Evolutionary conservation across 2,797 vertebrate species (phyloP).

Genomic region (Danio choprae): DNA sequence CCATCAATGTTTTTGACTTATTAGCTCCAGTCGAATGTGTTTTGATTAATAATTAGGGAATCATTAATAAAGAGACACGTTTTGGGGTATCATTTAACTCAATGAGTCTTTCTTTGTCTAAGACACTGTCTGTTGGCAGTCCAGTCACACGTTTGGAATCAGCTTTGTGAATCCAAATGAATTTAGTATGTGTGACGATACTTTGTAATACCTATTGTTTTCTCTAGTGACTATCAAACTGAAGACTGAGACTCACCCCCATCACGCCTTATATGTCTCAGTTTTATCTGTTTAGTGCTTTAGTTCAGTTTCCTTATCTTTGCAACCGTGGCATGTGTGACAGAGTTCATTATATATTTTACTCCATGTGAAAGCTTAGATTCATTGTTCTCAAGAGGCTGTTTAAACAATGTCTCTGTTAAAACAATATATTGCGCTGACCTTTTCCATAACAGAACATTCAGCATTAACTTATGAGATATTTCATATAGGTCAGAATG

Average conservation of each 20-base stretch:
- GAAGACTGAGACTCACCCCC: neutral
- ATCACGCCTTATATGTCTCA: neutral
- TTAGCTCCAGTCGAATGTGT: neutral
- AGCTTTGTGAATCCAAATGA: conserved; percentile 3
- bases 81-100: neutral
- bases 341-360: conserved; percentile 14
- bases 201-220: neutral
- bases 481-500: conserved; percentile 33
- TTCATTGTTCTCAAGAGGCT: conserved; percentile 27
- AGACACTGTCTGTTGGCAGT: neutral
- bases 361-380: conserved; percentile 1
- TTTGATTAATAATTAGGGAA: neutral
- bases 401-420: conserved; percentile 25
- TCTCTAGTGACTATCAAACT: neutral
- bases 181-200: neutral
- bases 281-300: neutral
- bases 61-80: neutral
- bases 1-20: neutral
- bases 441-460: conserved; percentile 46
- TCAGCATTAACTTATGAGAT: conserved; percentile 28
- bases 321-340: neutral
- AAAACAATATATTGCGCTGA: conserved; percentile 33
- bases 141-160: neutral
- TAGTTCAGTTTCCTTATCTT: conserved; percentile 8
- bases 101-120: neutral